Percentiles rank a stretch among this genome's conserved stretches.
Evolutionary conservation across 2,113 vertebrate genomes (phyloP).

Genomic region (Baryphthengus martii): DNA sequence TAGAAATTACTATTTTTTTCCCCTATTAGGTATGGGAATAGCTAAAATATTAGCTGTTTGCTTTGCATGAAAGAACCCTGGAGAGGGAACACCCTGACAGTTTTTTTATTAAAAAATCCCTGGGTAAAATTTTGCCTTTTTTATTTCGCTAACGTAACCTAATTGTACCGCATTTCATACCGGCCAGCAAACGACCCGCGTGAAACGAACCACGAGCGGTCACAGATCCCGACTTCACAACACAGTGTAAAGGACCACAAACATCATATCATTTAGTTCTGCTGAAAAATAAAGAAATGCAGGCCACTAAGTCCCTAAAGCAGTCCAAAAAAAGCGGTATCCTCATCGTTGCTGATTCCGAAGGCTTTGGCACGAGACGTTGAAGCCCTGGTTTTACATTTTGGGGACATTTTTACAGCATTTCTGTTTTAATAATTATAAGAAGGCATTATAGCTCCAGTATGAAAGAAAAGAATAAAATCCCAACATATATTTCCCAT

Average conservation of each 20-base stretch:
- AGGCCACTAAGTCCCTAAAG: neutral
- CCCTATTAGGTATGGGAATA: neutral
- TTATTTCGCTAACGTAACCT: neutral
- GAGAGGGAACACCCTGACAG: neutral
- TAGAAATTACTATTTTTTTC: constrained; percentile 2
- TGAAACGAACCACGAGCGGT: neutral
- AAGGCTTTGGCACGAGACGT: neutral
- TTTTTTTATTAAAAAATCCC: constrained; percentile 38
- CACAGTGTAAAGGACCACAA: neutral
- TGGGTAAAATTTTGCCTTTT: neutral
- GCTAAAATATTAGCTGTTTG: constrained; percentile 28
- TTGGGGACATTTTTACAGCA: neutral
- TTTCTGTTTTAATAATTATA: neutral
- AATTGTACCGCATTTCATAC: neutral
- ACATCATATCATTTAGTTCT: neutral
- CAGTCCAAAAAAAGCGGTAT: neutral
- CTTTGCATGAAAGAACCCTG: neutral
- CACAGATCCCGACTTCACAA: neutral
- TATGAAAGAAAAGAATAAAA: neutral
- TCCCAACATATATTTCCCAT: neutral
- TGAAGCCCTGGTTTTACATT: neutral
- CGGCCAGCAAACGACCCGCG: neutral
- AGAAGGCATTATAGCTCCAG: neutral
- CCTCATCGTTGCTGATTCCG: neutral
- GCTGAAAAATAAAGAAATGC: neutral